phyloP scores from a whole-genome alignment of 2,797 vertebrate species.

The Arnoldichthys spilopterus region DNA sequence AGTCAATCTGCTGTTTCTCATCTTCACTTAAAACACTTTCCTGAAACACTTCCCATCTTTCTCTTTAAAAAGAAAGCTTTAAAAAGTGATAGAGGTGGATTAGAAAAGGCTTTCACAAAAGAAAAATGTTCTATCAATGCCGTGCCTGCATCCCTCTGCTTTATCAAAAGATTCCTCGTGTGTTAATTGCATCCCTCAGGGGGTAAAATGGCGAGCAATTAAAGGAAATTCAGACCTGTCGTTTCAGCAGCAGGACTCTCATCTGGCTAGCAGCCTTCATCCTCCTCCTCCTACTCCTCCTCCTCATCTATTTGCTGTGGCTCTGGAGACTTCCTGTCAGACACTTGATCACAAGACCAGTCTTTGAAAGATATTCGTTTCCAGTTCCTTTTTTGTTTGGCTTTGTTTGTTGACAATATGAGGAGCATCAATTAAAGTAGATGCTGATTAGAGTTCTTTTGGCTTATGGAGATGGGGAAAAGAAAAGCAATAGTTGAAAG shows the following conservation, averaged over 20 bases:
- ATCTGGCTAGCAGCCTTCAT: slow-evolving; percentile 39
- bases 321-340: slow-evolving; percentile 40
- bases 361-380: slow-evolving; percentile 28
- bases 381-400: not conserved
- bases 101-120: not conserved
- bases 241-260: slow-evolving; percentile 38
- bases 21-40: slow-evolving; percentile 24
- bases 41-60: not conserved
- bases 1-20: slow-evolving; percentile 7
- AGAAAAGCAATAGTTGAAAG: not conserved
- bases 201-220: slow-evolving; percentile 50
- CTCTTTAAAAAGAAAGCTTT: not conserved
- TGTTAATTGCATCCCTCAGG: slow-evolving; percentile 49
- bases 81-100: not conserved
- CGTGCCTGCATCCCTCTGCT: not conserved
- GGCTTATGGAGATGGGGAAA: slow-evolving; percentile 2
- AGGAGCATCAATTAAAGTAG: slow-evolving; percentile 42
- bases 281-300: slow-evolving; percentile 32
- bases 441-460: slow-evolving; percentile 23
- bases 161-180: slow-evolving; percentile 45
- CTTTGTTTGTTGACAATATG: slow-evolving; percentile 23
- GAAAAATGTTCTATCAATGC: not conserved
- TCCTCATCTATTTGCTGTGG: slow-evolving; percentile 27
- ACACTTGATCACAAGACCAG: slow-evolving; percentile 29
- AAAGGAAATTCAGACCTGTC: slow-evolving; percentile 50